Evolutionary conservation across 2,797 vertebrate genomes (phyloP).

Genomic region (Crocodylus rhombifer): DNA sequence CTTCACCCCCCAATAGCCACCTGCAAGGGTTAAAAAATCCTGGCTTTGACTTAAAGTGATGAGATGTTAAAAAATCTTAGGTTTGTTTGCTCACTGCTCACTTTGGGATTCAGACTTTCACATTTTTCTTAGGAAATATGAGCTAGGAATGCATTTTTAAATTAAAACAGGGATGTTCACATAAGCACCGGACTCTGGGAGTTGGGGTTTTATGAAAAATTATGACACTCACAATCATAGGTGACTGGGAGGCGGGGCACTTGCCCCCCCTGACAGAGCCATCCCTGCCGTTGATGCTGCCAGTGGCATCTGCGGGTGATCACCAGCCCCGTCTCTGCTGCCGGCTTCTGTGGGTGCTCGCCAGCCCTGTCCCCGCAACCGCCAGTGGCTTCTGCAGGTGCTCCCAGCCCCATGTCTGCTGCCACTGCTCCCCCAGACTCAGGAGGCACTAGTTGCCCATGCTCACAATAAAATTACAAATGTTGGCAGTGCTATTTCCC

Average conservation of each 20-base stretch:
- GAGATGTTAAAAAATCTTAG: background rate
- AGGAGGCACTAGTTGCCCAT: too few species aligned
- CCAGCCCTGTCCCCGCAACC: too few species aligned
- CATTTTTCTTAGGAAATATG: background rate
- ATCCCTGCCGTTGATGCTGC: too few species aligned
- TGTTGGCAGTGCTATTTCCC: background rate
- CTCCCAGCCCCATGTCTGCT: too few species aligned
- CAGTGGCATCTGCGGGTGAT: too few species aligned
- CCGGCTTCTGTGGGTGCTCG: too few species aligned
- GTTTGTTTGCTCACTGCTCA: background rate
- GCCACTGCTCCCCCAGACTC: too few species aligned
- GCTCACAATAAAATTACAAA: background rate
- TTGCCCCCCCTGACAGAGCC: too few species aligned
- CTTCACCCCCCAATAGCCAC: background rate
- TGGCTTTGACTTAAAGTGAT: background rate
- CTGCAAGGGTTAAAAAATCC: background rate
- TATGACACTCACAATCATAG: background rate
- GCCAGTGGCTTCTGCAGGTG: too few species aligned
- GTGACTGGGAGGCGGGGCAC: too few species aligned
- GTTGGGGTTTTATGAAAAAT: background rate
- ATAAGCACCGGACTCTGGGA: accelerated
- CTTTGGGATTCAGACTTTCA: background rate
- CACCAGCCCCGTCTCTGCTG: too few species aligned
- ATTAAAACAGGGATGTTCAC: background rate
- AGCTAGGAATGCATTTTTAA: background rate